phyloP scores from a whole-genome alignment of 1,140 invertebrate species.

The Brachionus manjavacas region DNA sequence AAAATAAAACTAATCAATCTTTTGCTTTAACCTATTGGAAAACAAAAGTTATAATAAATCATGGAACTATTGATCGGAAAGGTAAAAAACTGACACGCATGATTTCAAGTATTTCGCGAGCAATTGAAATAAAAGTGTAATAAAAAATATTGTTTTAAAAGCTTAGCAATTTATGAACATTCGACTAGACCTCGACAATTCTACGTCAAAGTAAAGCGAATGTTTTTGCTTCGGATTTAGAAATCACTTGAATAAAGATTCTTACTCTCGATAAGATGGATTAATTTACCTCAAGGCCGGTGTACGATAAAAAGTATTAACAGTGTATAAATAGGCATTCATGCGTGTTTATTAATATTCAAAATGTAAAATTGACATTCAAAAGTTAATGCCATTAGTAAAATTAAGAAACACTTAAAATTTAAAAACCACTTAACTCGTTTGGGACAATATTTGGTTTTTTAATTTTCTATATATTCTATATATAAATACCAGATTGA shows the following conservation, averaged over 20 bases:
- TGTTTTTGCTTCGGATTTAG: constrained; percentile 1
- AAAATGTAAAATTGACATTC: background rate
- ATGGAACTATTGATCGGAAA: background rate
- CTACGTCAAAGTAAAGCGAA: background rate
- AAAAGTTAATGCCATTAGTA: background rate
- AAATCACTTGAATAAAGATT: background rate
- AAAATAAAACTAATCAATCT: background rate
- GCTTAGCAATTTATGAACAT: background rate
- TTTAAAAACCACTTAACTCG: background rate
- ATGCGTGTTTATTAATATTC: background rate
- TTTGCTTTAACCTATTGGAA: background rate
- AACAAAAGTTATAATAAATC: background rate
- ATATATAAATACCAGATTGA: background rate
- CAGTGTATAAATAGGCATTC: background rate
- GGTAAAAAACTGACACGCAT: background rate
- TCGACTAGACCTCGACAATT: background rate
- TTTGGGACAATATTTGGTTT: background rate
- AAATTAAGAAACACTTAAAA: background rate
- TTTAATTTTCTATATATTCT: background rate
- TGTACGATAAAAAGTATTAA: background rate
- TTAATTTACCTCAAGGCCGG: background rate
- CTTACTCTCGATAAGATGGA: background rate
- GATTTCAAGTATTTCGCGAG: background rate
- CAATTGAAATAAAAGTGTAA: background rate
- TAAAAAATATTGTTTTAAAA: constrained; percentile 15